Conservation (phyloP, 2,797 vertebrate species). For the Podarcis lilfordi region DNA sequence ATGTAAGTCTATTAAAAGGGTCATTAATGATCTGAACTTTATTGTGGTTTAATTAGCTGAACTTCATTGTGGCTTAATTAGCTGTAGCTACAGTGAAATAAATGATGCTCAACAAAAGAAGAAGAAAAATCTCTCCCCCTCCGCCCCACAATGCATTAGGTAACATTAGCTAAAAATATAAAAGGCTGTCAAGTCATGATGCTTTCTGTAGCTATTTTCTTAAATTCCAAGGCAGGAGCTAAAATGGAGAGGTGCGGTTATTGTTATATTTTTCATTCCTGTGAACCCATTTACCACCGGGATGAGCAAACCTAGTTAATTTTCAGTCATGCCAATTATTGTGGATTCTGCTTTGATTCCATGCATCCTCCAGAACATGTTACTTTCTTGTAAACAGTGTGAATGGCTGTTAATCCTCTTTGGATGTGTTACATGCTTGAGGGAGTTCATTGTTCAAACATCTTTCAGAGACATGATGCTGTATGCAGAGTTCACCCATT, state of each 20-base stretch:
- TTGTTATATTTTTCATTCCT: neutral
- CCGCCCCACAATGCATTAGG: neutral
- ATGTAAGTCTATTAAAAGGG: constrained; percentile 47
- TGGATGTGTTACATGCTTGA: constrained; percentile 20
- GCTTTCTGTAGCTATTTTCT: neutral
- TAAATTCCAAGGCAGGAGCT: constrained; percentile 10
- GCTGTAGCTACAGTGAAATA: constrained; percentile 36
- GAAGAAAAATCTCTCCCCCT: constrained; percentile 33
- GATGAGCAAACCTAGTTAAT: constrained; percentile 23
- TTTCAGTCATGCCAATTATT: constrained; percentile 5
- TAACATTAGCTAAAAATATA: constrained; percentile 23
- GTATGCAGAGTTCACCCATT: neutral
- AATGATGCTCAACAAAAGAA: constrained; percentile 55
- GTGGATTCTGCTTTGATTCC: neutral
- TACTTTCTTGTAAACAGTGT: constrained; percentile 43
- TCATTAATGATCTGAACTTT: constrained; percentile 64
- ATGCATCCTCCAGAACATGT: constrained; percentile 26
- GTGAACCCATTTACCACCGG: neutral
- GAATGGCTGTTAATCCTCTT: constrained; percentile 47
- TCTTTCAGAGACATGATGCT: neutral
- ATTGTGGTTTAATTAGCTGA: constrained; percentile 64
- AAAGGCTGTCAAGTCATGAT: constrained; percentile 14
- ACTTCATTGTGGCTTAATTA: constrained; percentile 67
- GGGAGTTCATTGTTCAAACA: constrained; percentile 38
- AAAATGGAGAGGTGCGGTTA: neutral